Base-by-base conservation (phyloP, 23 tunicate genomes). In the Ascidia mentula region DNA sequence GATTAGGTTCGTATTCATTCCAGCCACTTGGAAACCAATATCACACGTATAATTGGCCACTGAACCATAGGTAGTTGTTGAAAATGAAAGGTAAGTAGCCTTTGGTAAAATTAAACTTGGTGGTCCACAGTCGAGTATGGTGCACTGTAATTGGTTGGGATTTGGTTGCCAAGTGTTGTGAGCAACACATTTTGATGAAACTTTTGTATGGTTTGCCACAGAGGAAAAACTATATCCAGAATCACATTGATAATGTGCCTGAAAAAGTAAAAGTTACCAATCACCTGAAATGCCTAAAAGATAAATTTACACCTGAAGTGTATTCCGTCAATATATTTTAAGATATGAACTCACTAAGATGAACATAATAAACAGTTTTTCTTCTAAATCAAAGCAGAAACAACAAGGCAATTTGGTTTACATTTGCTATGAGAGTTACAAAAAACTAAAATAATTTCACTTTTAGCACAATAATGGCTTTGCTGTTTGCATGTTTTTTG, bases 241-340 rank as follows among this genome's bases (percentile, higher is more conserved):
- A 18, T 65, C 20, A 45, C 92, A 88, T 37, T 69, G 69, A 82
- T 82, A 88, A 28, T 71, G n/a, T 2, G 65, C 87, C 92, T 88
- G 74, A 18, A 76, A 45, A 74, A 70, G 18, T 22, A 70, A 7
- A 34, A 32, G 32, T 3, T n/a, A n/a, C n/a, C n/a, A n/a, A n/a
- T n/a, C n/a, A n/a, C n/a, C n/a, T n/a, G n/a, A n/a, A n/a, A n/a
- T n/a, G n/a, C n/a, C n/a, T n/a, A n/a, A n/a, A n/a, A n/a, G n/a
- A n/a, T n/a, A n/a, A n/a, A n/a, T n/a, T n/a, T n/a, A n/a, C n/a
- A n/a, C n/a, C n/a, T n/a, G n/a, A n/a, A n/a, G n/a, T n/a, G n/a
- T n/a, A n/a, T n/a, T n/a, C n/a, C n/a, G n/a, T n/a, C n/a, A n/a
- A n/a, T n/a, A n/a, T n/a, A n/a, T n/a, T n/a, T n/a, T n/a, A n/a